These are phyloP conservation scores for Barypeithes pellucidus DNA, from an alignment of 2,888 invertebrate species.

Conservation along the genomic window DNA sequence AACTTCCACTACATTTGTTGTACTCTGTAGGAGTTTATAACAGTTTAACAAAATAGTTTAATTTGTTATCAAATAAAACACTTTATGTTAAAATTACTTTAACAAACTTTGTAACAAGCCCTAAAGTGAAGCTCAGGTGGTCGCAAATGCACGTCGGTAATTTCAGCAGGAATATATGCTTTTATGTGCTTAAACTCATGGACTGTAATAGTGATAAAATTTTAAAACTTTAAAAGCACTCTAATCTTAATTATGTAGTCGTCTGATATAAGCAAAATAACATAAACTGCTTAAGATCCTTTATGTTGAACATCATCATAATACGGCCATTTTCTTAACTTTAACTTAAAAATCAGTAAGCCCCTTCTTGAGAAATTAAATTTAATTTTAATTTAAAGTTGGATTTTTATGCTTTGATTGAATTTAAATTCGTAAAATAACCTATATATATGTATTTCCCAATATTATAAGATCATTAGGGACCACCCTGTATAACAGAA, in stretches of 20 bases:
- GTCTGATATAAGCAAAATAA: background rate
- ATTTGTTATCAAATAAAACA: background rate
- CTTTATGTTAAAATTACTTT: conserved; percentile 13
- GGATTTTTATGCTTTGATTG: too few relatives aligned
- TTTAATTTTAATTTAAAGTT: too few relatives aligned
- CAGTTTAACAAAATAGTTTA: conserved; percentile 1
- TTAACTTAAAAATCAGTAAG: too few relatives aligned
- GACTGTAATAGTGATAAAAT: conserved; percentile 10
- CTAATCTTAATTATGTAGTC: conserved; percentile 4
- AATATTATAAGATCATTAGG: too few relatives aligned
- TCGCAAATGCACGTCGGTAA: conserved; percentile 21
- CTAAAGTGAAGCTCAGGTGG: conserved; percentile 24
- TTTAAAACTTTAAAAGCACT: conserved; percentile 18
- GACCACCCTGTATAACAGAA: too few relatives aligned
- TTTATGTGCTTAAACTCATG: conserved; percentile 15
- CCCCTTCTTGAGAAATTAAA: too few relatives aligned
- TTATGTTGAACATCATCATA: too few relatives aligned
- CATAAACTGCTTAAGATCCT: too few relatives aligned
- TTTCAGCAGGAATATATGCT: conserved; percentile 24
- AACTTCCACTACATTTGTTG: background rate
- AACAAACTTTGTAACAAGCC: conserved; percentile 24
- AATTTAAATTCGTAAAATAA: too few relatives aligned
- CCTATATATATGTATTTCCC: too few relatives aligned
- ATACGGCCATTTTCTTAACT: too few relatives aligned
- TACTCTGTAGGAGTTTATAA: background rate